Conservation (phyloP, 1,140 invertebrate genomes). For the Leptinotarsa undecemlineata region DNA sequence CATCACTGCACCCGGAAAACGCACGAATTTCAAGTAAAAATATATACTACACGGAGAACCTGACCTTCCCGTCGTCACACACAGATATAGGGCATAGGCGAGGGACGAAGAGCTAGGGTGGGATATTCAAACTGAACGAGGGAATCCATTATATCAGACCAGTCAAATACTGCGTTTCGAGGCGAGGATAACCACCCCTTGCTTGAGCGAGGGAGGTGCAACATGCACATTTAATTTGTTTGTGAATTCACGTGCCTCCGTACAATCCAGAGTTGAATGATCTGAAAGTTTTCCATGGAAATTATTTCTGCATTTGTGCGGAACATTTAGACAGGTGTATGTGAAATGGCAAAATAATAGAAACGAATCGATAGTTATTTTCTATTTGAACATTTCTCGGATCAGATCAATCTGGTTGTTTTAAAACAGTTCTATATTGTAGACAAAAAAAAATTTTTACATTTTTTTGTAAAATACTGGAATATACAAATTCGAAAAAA, state of each 20-base stretch:
- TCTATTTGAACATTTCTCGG: too few relatives aligned
- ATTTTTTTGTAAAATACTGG: too few relatives aligned
- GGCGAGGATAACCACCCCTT: background rate
- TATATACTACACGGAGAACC: constrained; percentile 12
- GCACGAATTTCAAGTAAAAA: constrained; percentile 2
- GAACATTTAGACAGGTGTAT: too few relatives aligned
- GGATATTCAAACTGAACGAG: constrained; percentile 24
- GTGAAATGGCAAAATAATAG: too few relatives aligned
- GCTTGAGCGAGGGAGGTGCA: background rate
- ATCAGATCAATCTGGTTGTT: too few relatives aligned
- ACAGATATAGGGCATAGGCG: constrained; percentile 9
- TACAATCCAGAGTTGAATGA: background rate
- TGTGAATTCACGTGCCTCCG: background rate
- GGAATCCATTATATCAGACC: constrained; percentile 16
- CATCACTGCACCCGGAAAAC: constrained; percentile 14
- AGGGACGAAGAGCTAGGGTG: constrained; percentile 12
- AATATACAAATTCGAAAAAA: too few relatives aligned
- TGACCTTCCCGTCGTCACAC: constrained; percentile 21
- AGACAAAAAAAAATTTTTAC: too few relatives aligned
- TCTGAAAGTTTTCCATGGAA: background rate
- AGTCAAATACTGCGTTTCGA: background rate
- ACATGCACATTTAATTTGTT: constrained; percentile 3
- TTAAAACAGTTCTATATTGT: too few relatives aligned
- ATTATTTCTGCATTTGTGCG: too few relatives aligned
- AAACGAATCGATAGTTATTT: too few relatives aligned